Evolutionary conservation across 2,797 vertebrate genomes (phyloP).

Genomic region (Pelochelys cantorii): DNA sequence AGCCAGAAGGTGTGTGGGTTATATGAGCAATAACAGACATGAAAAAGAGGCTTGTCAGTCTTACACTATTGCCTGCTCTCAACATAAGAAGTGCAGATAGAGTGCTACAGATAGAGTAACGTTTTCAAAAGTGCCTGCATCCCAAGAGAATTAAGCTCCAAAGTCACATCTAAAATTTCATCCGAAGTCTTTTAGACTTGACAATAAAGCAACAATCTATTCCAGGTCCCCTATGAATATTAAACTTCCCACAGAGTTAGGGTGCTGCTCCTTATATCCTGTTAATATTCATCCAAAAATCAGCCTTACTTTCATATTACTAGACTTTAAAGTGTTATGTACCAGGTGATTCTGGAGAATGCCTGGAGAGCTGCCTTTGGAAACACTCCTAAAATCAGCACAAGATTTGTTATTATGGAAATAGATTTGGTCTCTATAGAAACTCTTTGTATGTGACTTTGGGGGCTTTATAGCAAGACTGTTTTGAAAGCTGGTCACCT

Average conservation of each 20-base stretch:
- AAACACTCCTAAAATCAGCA: conserved; percentile 6
- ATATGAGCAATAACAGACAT: neutral
- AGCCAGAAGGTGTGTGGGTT: no score
- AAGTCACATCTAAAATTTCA: neutral
- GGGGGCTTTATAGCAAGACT: neutral
- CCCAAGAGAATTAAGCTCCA: neutral
- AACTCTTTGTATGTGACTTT: conserved; percentile 18
- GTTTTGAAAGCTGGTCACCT: neutral
- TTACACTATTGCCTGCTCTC: fast-evolving
- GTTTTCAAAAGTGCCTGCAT: neutral
- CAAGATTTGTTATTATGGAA: conserved; percentile 35
- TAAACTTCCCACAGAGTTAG: neutral
- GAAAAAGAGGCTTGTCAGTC: neutral
- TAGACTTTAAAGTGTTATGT: neutral
- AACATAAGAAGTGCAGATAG: neutral
- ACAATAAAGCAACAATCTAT: neutral
- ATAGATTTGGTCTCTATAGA: conserved; percentile 51
- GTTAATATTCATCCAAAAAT: neutral
- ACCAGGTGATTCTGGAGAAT: neutral
- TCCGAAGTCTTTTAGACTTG: neutral
- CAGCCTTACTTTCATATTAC: neutral
- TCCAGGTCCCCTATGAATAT: neutral
- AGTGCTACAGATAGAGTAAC: neutral
- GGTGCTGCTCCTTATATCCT: neutral
- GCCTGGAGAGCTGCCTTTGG: neutral